These are phyloP conservation scores for Anabacerthia variegaticeps DNA, from an alignment of 2,797 vertebrate genomes.

Conservation along the genomic window DNA sequence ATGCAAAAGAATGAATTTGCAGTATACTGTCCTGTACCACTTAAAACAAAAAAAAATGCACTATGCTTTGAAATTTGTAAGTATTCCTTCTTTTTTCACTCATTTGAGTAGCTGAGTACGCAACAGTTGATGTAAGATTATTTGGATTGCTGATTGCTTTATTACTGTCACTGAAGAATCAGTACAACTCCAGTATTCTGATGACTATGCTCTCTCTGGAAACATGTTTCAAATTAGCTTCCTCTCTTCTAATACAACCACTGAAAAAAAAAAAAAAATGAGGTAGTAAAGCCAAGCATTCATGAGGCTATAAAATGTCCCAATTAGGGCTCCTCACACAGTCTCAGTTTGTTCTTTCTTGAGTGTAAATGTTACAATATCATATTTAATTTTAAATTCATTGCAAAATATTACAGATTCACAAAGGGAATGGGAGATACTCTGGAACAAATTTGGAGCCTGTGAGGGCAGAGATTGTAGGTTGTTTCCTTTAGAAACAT, in stretches of 20 bases:
- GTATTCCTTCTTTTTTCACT: background rate
- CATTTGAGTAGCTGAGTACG: background rate
- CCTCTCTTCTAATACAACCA: background rate
- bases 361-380: background rate
- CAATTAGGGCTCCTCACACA: background rate
- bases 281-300: background rate
- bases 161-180: background rate
- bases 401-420: background rate
- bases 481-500: background rate
- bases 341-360: background rate
- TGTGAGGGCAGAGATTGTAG: background rate
- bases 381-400: background rate
- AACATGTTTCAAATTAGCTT: background rate
- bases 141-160: background rate
- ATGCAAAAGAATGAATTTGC: background rate
- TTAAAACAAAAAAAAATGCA: background rate
- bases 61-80: background rate
- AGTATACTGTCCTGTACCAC: background rate
- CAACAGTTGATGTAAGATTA: background rate
- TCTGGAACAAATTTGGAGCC: background rate
- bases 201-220: background rate
- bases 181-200: background rate
- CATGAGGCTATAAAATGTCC: background rate
- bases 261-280: background rate
- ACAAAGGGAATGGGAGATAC: background rate